A percentile compares a stretch with the other conserved stretches of the same genome.
phyloP scores from a whole-genome alignment of 2,797 vertebrate species.

The Erethizon dorsatum region DNA sequence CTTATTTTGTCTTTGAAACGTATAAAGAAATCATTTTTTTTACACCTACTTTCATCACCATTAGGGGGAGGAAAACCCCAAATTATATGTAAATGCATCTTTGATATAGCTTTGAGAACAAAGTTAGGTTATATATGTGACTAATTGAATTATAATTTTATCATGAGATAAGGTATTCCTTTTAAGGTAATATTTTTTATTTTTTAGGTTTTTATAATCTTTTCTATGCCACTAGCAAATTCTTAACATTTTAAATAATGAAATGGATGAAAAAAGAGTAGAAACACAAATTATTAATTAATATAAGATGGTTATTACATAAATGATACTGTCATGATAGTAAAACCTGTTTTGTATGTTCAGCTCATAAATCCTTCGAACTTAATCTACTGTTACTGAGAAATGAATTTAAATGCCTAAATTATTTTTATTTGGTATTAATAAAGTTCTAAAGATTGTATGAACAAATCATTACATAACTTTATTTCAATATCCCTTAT shows the following conservation, averaged over 20 bases:
- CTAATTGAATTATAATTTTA: not conserved
- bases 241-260: not conserved
- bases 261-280: conserved; percentile 1
- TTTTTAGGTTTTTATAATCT: not conserved
- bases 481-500: not conserved
- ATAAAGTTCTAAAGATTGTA: not conserved
- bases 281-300: not conserved
- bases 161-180: not conserved
- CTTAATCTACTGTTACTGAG: not conserved
- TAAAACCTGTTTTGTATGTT: not conserved
- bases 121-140: conserved; percentile 4
- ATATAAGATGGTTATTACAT: not conserved
- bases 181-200: not conserved
- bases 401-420: not conserved
- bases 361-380: not conserved
- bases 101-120: not conserved
- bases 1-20: not conserved
- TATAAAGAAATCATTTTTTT: conserved; percentile 4
- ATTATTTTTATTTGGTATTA: conserved; percentile 33
- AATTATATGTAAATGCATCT: not conserved
- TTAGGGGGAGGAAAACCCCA: not conserved
- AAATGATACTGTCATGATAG: not conserved
- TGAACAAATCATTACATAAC: not conserved
- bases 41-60: not conserved
- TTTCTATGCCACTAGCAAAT: not conserved